Conservation (phyloP, 2,888 invertebrate genomes). For the Syrphus vitripennis region DNA sequence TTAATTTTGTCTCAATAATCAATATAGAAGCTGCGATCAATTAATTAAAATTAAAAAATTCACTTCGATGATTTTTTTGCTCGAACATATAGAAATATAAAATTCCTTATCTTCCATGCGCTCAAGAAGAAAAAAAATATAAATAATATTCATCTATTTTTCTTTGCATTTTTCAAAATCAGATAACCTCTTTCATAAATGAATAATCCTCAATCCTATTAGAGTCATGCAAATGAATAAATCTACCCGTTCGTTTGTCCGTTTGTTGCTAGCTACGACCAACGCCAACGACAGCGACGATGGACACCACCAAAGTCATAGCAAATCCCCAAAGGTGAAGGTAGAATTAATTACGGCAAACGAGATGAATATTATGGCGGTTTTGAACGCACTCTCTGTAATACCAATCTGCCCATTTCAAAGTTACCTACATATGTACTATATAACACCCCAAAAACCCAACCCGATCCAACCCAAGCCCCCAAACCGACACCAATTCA, state of each 20-base stretch:
- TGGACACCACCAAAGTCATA: constrained; percentile 4
- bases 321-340: constrained; percentile 10
- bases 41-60: neutral
- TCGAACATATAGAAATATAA: too few relatives aligned
- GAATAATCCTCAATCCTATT: constrained; percentile 4
- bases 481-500: neutral
- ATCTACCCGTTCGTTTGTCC: neutral
- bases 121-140: neutral
- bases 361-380: constrained; percentile 6
- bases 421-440: neutral
- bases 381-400: neutral
- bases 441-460: neutral
- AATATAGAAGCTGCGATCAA: neutral
- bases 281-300: neutral
- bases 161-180: neutral
- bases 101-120: neutral
- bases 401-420: neutral
- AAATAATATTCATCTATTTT: neutral
- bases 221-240: constrained; percentile 22
- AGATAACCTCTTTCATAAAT: constrained; percentile 32
- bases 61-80: neutral
- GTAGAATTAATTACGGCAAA: constrained; percentile 12
- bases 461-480: neutral
- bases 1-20: neutral
- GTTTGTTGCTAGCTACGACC: too few relatives aligned